These are phyloP conservation scores for Hirundo rustica DNA, from an alignment of 2,797 vertebrate genomes.

Conservation along the genomic window DNA sequence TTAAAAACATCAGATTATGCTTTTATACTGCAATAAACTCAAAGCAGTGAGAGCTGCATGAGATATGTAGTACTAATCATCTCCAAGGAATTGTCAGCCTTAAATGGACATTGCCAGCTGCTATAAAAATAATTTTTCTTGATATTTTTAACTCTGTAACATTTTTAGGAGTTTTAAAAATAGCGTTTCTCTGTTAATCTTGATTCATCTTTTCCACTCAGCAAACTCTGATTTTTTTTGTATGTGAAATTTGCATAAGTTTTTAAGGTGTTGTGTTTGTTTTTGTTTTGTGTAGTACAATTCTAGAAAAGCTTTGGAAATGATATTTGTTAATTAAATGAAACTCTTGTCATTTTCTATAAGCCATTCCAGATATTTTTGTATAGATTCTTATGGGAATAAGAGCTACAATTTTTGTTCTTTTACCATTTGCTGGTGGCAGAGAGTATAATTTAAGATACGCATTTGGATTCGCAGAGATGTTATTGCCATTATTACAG, in stretches of 20 bases:
- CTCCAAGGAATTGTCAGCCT: conserved; percentile 16
- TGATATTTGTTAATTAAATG: background rate
- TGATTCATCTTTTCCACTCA: conserved; percentile 34
- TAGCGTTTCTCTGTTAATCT: conserved; percentile 1
- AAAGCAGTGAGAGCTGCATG: background rate
- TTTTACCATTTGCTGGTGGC: background rate
- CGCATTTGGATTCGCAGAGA: background rate
- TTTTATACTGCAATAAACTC: background rate
- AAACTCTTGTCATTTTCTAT: background rate
- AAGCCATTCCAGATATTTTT: background rate
- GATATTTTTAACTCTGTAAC: conserved; percentile 23
- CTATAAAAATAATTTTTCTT: conserved; percentile 11
- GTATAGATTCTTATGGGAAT: background rate
- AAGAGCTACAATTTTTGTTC: conserved; percentile 2
- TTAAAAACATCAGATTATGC: background rate
- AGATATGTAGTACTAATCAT: background rate
- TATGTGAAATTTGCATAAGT: background rate
- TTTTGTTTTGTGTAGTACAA: background rate
- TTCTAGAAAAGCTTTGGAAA: background rate
- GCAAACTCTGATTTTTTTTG: background rate
- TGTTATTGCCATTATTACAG: background rate
- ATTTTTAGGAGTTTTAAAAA: conserved; percentile 45
- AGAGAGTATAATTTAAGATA: background rate
- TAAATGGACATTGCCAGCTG: conserved; percentile 52
- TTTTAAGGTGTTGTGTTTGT: background rate